Percentiles rank a stretch among this genome's conserved stretches.
phyloP scores from a whole-genome alignment of 2,888 invertebrate genomes.

The Drosophila pseudotakahashii region DNA sequence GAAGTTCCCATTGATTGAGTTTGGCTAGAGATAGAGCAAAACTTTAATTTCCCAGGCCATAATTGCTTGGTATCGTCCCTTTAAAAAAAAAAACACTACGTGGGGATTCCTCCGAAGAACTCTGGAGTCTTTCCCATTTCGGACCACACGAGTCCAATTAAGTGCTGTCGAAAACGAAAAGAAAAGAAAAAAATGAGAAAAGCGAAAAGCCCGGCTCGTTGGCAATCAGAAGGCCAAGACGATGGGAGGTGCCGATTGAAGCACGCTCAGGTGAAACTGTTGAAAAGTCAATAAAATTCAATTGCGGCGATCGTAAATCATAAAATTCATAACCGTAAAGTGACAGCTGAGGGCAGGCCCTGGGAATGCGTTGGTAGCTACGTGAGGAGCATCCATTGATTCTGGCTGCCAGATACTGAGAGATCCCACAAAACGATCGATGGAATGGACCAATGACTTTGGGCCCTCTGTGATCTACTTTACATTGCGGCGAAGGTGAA shows the following conservation, averaged over 20 bases:
- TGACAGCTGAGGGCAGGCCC: conserved; percentile 74
- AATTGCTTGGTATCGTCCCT: conserved; percentile 5
- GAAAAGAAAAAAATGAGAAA: conserved; percentile 4
- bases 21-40: neutral
- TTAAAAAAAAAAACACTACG: neutral
- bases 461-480: conserved; percentile 72
- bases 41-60: conserved; percentile 29
- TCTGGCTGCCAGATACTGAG: conserved; percentile 7
- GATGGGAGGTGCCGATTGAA: conserved; percentile 50
- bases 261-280: conserved; percentile 67
- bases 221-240: conserved; percentile 37
- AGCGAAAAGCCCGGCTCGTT: conserved; percentile 10
- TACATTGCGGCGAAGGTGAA: conserved; percentile 57
- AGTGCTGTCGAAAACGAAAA: conserved; percentile 22
- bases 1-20: neutral
- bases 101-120: conserved; percentile 22
- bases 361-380: conserved; percentile 72
- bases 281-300: conserved; percentile 82
- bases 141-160: conserved; percentile 49
- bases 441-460: conserved; percentile 39
- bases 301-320: conserved; percentile 82
- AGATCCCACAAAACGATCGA: conserved; percentile 15
- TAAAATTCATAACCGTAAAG: conserved; percentile 82
- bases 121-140: conserved; percentile 25
- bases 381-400: conserved; percentile 72